phyloP scores from a whole-genome alignment of 2,797 vertebrate species.

The Mastacembelus armatus region DNA sequence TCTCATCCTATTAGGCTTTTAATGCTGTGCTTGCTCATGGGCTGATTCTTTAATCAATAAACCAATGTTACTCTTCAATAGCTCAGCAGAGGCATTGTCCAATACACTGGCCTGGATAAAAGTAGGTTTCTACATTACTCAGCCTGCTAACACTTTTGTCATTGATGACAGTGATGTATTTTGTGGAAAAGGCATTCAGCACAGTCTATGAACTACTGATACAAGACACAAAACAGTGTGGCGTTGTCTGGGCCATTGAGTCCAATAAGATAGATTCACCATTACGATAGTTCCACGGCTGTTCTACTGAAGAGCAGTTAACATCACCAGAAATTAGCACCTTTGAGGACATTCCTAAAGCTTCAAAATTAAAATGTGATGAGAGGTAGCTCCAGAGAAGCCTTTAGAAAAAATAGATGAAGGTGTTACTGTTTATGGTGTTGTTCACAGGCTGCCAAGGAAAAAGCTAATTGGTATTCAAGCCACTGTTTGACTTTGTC shows the following conservation, averaged over 20 bases:
- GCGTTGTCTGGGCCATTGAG: slow-evolving; percentile 3
- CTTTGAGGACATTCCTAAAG: slow-evolving; percentile 49
- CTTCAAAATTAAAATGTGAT: slow-evolving; percentile 47
- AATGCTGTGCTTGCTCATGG: slow-evolving; percentile 33
- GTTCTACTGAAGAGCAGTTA: slow-evolving; percentile 43
- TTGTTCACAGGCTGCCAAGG: slow-evolving; percentile 40
- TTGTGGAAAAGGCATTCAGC: slow-evolving; percentile 8
- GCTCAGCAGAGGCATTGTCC: slow-evolving; percentile 52
- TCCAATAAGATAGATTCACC: slow-evolving; percentile 43
- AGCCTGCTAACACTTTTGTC: slow-evolving; percentile 46
- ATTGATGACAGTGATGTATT: slow-evolving; percentile 43
- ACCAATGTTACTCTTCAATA: slow-evolving; percentile 51
- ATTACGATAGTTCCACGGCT: slow-evolving; percentile 36
- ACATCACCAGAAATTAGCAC: slow-evolving; percentile 42
- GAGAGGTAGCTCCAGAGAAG: slow-evolving; percentile 1
- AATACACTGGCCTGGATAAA: slow-evolving; percentile 30
- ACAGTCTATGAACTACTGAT: slow-evolving; percentile 7
- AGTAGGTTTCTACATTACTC: slow-evolving; percentile 62
- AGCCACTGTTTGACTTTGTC: slow-evolving; percentile 55
- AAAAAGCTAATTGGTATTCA: slow-evolving; percentile 59
- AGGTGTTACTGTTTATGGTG: slow-evolving; percentile 43
- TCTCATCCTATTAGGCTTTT: slow-evolving; percentile 24
- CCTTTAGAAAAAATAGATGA: slow-evolving; percentile 41
- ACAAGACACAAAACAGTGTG: neutral
- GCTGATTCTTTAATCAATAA: slow-evolving; percentile 73